Conservation (phyloP, 2,113 vertebrate species). For the Sylvilagus bachmani region DNA sequence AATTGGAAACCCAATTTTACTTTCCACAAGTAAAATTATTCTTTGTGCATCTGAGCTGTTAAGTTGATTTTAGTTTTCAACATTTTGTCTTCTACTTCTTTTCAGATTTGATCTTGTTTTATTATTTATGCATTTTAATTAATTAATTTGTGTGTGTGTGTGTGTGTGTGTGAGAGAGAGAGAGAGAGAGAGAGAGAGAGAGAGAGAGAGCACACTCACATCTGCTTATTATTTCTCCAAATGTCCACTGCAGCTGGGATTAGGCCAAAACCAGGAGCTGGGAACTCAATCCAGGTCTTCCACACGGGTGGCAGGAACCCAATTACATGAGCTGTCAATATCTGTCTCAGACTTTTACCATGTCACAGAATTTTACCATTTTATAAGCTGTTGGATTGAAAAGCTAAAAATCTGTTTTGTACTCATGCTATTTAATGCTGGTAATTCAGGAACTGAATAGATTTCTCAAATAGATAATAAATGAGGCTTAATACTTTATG, state of each 20-base stretch:
- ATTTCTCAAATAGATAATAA: conserved; percentile 14
- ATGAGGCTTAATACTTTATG: conserved; percentile 23
- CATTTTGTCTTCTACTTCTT: background rate
- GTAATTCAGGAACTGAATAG: background rate
- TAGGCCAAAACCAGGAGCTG: no score
- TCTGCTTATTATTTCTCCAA: no score
- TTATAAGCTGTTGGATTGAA: background rate
- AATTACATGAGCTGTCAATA: no score
- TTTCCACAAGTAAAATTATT: background rate
- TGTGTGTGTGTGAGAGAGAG: no score
- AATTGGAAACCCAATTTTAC: background rate
- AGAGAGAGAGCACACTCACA: no score
- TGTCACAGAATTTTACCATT: background rate
- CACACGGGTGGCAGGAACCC: no score
- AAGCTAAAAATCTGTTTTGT: background rate
- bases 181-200: no score
- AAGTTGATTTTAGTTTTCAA: background rate
- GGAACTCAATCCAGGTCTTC: no score
- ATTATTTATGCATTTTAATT: no score
- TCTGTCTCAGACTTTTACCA: background rate
- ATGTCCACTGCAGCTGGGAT: no score
- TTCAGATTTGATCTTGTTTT: background rate
- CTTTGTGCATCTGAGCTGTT: background rate
- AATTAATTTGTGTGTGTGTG: no score
- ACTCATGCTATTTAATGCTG: background rate